Percentiles rank a stretch among this genome's conserved stretches.
Evolutionary conservation across 2,797 vertebrate genomes (phyloP).

Genomic region (Alouatta caraya): DNA sequence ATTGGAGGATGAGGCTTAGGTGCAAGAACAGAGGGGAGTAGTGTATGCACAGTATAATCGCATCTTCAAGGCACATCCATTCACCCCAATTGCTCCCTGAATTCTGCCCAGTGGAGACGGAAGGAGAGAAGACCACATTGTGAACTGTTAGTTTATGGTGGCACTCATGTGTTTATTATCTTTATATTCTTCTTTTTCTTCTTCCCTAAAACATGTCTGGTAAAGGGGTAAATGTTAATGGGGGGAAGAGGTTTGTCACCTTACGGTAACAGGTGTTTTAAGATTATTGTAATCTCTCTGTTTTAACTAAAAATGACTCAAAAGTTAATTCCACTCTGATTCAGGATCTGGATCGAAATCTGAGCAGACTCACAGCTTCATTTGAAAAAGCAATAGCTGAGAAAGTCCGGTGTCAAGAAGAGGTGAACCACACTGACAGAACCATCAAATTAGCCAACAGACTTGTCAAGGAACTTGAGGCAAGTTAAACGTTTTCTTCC

Average conservation of each 20-base stretch:
- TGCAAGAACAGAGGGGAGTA: neutral
- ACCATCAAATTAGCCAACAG: constrained; percentile 87
- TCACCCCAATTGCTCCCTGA: neutral
- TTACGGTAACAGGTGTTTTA: neutral
- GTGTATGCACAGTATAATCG: neutral
- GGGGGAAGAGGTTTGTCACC: neutral
- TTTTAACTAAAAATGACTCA: neutral
- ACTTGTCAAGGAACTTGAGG: constrained; percentile 89
- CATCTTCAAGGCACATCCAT: neutral
- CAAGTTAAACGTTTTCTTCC: constrained; percentile 75
- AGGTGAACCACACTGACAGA: constrained; percentile 87
- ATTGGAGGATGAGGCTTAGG: neutral
- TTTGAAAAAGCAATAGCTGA: constrained; percentile 88
- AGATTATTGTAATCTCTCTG: neutral
- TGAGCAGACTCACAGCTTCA: constrained; percentile 85
- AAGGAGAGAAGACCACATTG: neutral
- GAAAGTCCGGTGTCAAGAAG: constrained; percentile 89
- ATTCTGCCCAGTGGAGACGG: neutral
- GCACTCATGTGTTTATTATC: neutral
- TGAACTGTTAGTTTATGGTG: neutral
- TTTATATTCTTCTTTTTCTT: neutral
- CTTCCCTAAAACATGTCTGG: neutral
- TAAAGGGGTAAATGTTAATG: neutral
- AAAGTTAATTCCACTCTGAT: neutral
- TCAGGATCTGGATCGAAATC: constrained; percentile 88